Percentiles rank a stretch among this genome's conserved stretches.
phyloP scores from a whole-genome alignment of 2,888 invertebrate genomes.

The Tetrapedia diversipes region DNA sequence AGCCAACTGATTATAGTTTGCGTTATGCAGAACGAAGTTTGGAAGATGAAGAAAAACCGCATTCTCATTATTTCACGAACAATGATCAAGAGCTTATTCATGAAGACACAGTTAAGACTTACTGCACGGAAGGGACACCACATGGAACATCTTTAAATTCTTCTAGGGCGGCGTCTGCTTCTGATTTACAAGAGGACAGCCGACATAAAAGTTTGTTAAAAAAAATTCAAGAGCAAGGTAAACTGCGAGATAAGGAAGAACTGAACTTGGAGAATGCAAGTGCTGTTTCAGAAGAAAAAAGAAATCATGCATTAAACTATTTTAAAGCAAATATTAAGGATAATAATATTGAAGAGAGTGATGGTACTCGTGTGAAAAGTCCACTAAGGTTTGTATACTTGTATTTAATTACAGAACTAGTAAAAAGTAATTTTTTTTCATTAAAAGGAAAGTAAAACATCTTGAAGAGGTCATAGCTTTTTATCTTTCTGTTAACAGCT shows the following conservation, averaged over 20 bases:
- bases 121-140: slow-evolving; percentile 95
- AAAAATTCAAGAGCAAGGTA: slow-evolving; percentile 51
- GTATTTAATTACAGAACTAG: neutral
- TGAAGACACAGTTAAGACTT: slow-evolving; percentile 93
- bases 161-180: slow-evolving; percentile 94
- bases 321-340: slow-evolving; percentile 31
- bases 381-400: slow-evolving; percentile 32
- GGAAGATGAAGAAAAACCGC: slow-evolving; percentile 83
- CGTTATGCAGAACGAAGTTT: slow-evolving; percentile 93
- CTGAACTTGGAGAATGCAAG: slow-evolving; percentile 32
- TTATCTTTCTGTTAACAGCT: slow-evolving; percentile 24
- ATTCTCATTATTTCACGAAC: slow-evolving; percentile 72
- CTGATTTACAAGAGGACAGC: slow-evolving; percentile 87
- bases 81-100: slow-evolving; percentile 83
- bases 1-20: slow-evolving; percentile 95
- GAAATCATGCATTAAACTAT: slow-evolving; percentile 35
- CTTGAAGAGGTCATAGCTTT: no score
- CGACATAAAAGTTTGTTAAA: slow-evolving; percentile 53
- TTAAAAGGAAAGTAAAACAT: no score
- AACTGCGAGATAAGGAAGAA: slow-evolving; percentile 40
- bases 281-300: slow-evolving; percentile 20
- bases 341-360: slow-evolving; percentile 2
- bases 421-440: neutral
- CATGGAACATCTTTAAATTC: slow-evolving; percentile 87
- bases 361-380: slow-evolving; percentile 8